These are phyloP conservation scores for Fringilla coelebs DNA, from an alignment of 2,797 vertebrate genomes.

Conservation along the genomic window DNA sequence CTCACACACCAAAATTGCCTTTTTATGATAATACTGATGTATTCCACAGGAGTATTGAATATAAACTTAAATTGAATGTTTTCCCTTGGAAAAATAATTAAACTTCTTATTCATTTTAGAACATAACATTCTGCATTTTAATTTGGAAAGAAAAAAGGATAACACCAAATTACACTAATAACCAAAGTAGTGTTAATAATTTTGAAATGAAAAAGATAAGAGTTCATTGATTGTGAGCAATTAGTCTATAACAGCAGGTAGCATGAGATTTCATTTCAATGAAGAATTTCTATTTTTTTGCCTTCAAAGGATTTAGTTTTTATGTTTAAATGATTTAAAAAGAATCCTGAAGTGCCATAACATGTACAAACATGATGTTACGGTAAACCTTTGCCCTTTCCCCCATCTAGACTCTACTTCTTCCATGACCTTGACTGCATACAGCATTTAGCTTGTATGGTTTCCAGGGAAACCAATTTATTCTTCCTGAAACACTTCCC, in stretches of 20 bases:
- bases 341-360: not conserved
- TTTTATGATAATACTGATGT: not conserved
- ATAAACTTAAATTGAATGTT: conserved; percentile 34
- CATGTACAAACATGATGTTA: not conserved
- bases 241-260: conserved; percentile 53
- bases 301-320: not conserved
- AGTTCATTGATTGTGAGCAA: conserved; percentile 42
- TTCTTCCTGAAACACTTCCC: not conserved
- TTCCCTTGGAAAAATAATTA: conserved; percentile 62
- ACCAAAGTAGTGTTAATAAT: conserved; percentile 48
- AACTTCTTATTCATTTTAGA: conserved; percentile 19
- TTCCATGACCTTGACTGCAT: not conserved
- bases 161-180: conserved; percentile 50
- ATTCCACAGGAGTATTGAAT: not conserved
- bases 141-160: conserved; percentile 22
- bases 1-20: not conserved
- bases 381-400: not conserved
- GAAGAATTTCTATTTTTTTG: not conserved
- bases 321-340: not conserved
- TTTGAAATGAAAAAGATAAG: conserved; percentile 51
- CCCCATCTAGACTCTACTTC: not conserved
- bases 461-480: not conserved
- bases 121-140: conserved; percentile 15
- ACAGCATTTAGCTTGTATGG: fast-evolving
- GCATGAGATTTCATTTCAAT: conserved; percentile 40